phyloP scores from a whole-genome alignment of 2,888 invertebrate species.

The Melitaea athalia region DNA sequence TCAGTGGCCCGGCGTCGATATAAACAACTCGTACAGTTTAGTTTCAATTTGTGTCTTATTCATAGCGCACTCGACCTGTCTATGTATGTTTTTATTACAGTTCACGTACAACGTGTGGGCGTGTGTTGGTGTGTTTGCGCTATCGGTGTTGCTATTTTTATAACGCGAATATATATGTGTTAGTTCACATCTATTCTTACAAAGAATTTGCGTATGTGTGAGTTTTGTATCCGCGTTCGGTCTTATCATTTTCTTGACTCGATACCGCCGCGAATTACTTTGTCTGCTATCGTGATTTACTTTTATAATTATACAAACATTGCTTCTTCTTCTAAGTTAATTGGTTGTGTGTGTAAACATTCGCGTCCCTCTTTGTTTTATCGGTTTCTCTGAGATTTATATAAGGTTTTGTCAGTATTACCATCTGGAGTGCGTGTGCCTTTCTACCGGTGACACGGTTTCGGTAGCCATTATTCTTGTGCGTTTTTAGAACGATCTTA shows the following conservation, averaged over 20 bases:
- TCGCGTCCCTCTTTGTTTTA: background rate
- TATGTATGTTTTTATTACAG: conserved; percentile 79
- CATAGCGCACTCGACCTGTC: conserved; percentile 62
- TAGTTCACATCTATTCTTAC: conserved; percentile 51
- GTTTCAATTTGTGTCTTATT: conserved; percentile 74
- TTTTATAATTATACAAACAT: conserved; percentile 34
- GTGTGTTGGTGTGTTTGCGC: conserved; percentile 80
- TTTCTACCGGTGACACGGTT: background rate
- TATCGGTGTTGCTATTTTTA: conserved; percentile 77
- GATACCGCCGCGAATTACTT: conserved; percentile 62
- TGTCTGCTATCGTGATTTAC: conserved; percentile 44
- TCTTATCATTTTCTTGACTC: conserved; percentile 72
- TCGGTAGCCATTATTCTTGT: background rate
- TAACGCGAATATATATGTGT: conserved; percentile 47
- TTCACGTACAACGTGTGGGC: conserved; percentile 76
- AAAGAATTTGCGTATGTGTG: conserved; percentile 51
- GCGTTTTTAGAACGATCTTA: background rate
- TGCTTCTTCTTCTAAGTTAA: conserved; percentile 9
- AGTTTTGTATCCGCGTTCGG: conserved; percentile 69
- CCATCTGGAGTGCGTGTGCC: background rate
- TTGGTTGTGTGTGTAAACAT: background rate
- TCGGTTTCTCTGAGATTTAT: no score
- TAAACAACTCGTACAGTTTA: conserved; percentile 67
- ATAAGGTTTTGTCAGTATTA: background rate
- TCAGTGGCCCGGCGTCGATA: conserved; percentile 48